Base-by-base conservation (phyloP, 2,888 invertebrate genomes). In the Tenthredo livida region DNA sequence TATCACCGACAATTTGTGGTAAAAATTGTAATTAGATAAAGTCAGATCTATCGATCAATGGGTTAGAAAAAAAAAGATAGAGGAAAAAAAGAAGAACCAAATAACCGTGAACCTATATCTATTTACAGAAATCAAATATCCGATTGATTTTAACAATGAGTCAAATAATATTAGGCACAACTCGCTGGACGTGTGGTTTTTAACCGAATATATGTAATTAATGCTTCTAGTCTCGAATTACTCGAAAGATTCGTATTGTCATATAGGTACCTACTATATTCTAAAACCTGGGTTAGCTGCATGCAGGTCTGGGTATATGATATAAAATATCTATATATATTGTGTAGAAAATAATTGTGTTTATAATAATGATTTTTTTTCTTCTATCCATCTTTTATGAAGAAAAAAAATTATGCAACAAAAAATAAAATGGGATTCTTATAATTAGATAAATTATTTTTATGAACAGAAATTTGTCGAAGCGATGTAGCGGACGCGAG, bases 151-250 rank as follows among this genome's bases (percentile, higher is more conserved):
- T 33, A 61, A 80, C 61, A 80, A 80, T 61, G 61, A 80, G 80
- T 80, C 80, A 80, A 80, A 80, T 80, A 40, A 80, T 61, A 80
- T 80, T 80, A 80, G 58, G 61, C 80, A 58, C n/a, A 43, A 61
- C 67, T 67, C n/a, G 37, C 5, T 40, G 50, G 40, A 80, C 80
- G 61, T 80, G 58, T 21, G 58, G 58, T 80, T 58, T 47, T 58
- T 37, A 58, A 58, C 37, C 80, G 61, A 61, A 80, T 73, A 73
- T 80, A 73, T 80, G 80, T 80, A 80, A 80, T 80, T 80, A 80
- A 80, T 80, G 80, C 80, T 80, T 37, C 33, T 61, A 61, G 80
- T 61, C 21, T 80, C 61, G 2, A 12, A 40, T 80, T 80, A 61
- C 77, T 25, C 25, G 21, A 77, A n/a, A 6, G 58, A 61, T 61